Evolutionary conservation across 2,797 vertebrate genomes (phyloP).

Genomic region (Sebastes kiyomatsui): DNA sequence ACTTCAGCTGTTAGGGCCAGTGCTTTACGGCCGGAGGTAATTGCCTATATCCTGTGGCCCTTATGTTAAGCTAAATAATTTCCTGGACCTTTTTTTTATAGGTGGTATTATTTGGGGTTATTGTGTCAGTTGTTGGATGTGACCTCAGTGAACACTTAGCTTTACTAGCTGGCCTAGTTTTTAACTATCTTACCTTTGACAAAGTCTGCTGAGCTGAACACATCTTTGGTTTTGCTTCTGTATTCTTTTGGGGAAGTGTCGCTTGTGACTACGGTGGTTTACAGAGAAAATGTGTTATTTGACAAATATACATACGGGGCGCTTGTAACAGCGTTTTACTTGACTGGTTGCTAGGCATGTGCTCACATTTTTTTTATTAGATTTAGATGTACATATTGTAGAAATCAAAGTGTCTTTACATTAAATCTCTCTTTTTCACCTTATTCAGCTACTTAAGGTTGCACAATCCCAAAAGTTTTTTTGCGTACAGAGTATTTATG

Average conservation of each 20-base stretch:
- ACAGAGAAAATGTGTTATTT: constrained; percentile 49
- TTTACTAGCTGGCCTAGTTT: constrained; percentile 29
- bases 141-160: constrained; percentile 41
- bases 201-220: constrained; percentile 61
- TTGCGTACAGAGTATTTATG: constrained; percentile 18
- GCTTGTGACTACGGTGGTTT: constrained; percentile 59
- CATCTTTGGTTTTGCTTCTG: constrained; percentile 74
- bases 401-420: not conserved
- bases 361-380: not conserved
- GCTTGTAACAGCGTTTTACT: constrained; percentile 9
- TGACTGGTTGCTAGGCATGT: not conserved
- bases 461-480: constrained; percentile 11
- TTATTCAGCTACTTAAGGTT: not conserved
- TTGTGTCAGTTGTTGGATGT: constrained; percentile 57
- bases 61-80: constrained; percentile 78
- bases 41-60: constrained; percentile 76
- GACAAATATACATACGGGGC: constrained; percentile 15
- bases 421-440: not conserved
- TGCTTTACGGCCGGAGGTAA: constrained; percentile 75
- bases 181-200: constrained; percentile 37
- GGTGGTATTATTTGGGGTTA: constrained; percentile 61
- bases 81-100: constrained; percentile 66
- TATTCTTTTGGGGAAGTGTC: constrained; percentile 74
- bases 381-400: not conserved
- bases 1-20: constrained; percentile 72